Evolutionary conservation across 2,888 invertebrate species (phyloP).

Genomic region (Lepidonotus clava): DNA sequence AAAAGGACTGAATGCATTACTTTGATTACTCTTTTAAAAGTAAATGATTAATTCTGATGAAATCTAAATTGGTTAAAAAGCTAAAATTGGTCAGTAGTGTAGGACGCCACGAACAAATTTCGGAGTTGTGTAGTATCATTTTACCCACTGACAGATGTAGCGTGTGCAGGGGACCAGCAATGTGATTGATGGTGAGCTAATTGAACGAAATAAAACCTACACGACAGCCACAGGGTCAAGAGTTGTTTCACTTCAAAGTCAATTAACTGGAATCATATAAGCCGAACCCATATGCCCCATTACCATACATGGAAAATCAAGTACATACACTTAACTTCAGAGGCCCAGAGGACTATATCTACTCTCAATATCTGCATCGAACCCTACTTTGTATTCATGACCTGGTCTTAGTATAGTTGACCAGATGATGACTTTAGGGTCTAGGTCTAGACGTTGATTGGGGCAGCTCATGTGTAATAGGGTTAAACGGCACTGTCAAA

Average conservation of each 20-base stretch:
- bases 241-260: neutral
- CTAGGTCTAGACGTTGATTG: neutral
- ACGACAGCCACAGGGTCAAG: neutral
- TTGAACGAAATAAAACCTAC: slow-evolving; percentile 7
- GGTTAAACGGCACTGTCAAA: neutral
- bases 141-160: neutral
- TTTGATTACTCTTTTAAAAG: too few species aligned
- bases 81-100: too few species aligned
- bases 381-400: neutral
- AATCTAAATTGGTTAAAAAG: too few species aligned
- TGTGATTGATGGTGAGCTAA: slow-evolving; percentile 14
- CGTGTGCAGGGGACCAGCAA: neutral
- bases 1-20: too few species aligned
- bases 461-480: neutral
- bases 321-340: too few species aligned
- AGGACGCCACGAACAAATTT: neutral
- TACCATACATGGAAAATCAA: neutral
- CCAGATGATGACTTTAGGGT: neutral
- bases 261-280: neutral
- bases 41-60: too few species aligned
- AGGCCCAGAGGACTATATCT: too few species aligned
- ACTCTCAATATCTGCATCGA: too few species aligned
- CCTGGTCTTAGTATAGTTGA: neutral
- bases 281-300: neutral
- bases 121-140: neutral